Percentiles rank a stretch among this genome's conserved stretches.
Evolutionary conservation across 2,888 invertebrate species (phyloP).

Genomic region (Apomyelois bistriatella): DNA sequence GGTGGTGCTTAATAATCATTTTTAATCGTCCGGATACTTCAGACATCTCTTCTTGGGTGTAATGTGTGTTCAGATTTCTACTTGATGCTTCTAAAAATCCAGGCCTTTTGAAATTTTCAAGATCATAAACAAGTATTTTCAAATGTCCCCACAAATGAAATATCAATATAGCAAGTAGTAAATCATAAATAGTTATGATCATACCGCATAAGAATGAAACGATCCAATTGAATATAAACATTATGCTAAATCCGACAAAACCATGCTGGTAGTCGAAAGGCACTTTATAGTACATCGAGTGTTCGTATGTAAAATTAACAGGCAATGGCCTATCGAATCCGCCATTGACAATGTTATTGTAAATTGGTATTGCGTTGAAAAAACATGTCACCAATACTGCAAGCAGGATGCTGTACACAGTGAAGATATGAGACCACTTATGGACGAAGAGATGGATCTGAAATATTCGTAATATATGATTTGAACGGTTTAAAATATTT

Average conservation of each 20-base stretch:
- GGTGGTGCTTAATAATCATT: neutral
- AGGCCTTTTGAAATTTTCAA: neutral
- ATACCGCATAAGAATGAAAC: neutral
- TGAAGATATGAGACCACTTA: neutral
- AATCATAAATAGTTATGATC: neutral
- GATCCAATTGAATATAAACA: neutral
- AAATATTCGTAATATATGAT: neutral
- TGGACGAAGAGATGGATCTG: neutral
- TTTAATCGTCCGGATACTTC: neutral
- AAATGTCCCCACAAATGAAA: conserved; percentile 1
- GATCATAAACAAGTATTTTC: neutral
- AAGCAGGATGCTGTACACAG: neutral
- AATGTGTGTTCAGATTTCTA: neutral
- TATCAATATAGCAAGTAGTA: neutral
- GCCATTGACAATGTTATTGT: neutral
- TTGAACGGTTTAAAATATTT: too few relatives aligned
- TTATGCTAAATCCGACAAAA: neutral
- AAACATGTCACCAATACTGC: neutral
- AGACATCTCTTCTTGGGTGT: neutral
- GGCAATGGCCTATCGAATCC: neutral
- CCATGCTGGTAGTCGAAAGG: neutral
- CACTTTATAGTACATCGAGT: neutral
- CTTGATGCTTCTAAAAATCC: neutral
- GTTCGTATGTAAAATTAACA: neutral
- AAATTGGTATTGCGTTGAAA: neutral